phyloP scores from a whole-genome alignment of 2,113 vertebrate genomes.

The pig (Sus scrofa) region T2T-Sscrofa CM000813.6:135717501-135718000 shows the following conservation, averaged over 20 bases:
- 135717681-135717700: slow-evolving; percentile 22
- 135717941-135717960: slow-evolving; percentile 63
- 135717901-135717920: slow-evolving; percentile 69
- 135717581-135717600: neutral
- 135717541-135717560: neutral
- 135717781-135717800: slow-evolving; percentile 43
- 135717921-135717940: slow-evolving; percentile 57
- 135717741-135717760: slow-evolving; percentile 6
- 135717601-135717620: neutral
- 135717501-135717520: neutral
- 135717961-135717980: slow-evolving; percentile 47
- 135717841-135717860: slow-evolving; percentile 66
- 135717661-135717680: neutral
- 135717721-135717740: slow-evolving; percentile 52
- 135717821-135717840: slow-evolving; percentile 62
- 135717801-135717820: slow-evolving; percentile 62
- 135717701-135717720: slow-evolving; percentile 40
- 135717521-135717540: neutral
- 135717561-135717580: neutral
- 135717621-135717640: neutral
- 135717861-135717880: slow-evolving; percentile 69
- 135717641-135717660: neutral
- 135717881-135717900: slow-evolving; percentile 72
- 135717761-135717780: slow-evolving; percentile 23
- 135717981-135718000: slow-evolving; percentile 25